Conservation (phyloP, 2,113 vertebrate genomes). For the Apteryx owenii region DNA sequence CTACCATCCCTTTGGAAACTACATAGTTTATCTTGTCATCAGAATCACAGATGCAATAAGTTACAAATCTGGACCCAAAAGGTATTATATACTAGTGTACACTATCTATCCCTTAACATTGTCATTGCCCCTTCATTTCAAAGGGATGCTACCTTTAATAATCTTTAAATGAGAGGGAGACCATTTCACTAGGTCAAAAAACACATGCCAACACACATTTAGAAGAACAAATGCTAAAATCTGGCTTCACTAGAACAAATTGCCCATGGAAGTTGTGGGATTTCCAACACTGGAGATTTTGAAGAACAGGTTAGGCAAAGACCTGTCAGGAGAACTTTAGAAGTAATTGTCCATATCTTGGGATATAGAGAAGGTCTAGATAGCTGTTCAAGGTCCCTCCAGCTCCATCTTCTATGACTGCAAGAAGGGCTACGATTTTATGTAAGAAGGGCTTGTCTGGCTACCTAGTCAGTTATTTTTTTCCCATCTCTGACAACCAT, state of each 20-base stretch:
- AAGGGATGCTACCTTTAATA: not conserved
- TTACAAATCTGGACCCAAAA: not conserved
- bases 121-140: not conserved
- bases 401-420: not conserved
- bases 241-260: not conserved
- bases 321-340: not conserved
- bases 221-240: conserved; percentile 7
- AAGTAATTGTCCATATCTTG: not conserved
- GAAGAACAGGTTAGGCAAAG: not conserved
- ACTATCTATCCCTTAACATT: not conserved
- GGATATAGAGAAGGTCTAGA: not conserved
- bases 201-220: not conserved
- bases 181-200: not conserved
- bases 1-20: not conserved
- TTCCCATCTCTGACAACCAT: not conserved
- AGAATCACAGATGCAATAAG: not conserved
- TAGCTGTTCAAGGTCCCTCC: not conserved
- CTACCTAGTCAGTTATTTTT: not conserved
- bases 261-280: not conserved
- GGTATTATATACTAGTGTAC: not conserved
- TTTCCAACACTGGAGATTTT: not conserved
- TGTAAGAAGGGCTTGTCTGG: not conserved
- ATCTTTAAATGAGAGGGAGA: not conserved
- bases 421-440: not conserved
- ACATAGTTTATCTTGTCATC: not conserved